Evolutionary conservation across 2,888 invertebrate species (phyloP), one percentile per base, ranked within the genome.

Genomic region (Chalcosyrphus nemorum): DNA sequence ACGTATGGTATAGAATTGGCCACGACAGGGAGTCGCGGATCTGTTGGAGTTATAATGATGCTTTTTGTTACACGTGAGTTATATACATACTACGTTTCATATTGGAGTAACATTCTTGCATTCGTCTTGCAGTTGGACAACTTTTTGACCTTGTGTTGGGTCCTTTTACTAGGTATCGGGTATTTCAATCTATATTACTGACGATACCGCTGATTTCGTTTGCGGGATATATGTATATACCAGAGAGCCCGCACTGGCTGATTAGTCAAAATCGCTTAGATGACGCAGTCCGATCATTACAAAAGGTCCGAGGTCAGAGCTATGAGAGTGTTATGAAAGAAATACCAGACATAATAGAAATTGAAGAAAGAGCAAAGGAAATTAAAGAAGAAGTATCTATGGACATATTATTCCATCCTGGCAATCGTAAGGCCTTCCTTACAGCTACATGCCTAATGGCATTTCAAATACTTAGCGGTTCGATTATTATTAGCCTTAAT

Each of bases 1-100:
- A 95, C 97, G 94, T 98, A 97, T 91, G 94, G 97, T 78, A 96
- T 96, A 27, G 97, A 98, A 91, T 95, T 97, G 52, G 94, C 97
- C 2, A 95, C 96, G 86, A 94, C 95, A 75, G 94, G 95, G 27
- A 94, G 95, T n/a, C 93, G 98, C 86, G 97, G 97, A 0, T 94
- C 95, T 0, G 92, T 97, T 0, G 97, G 97, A 0, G 95, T 97
- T 0, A 94, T 96, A 77, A 94, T 97, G 87, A 96, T 96, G 88
- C 92, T 94, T 38, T 95, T 96, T 91, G 74, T 80, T 72, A 80
- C 74, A 21, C 38, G 80, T 80, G 3, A 38, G 56, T 41, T 32
- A 6, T 24, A 4, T 94, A 24, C 2, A 4, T 24, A 4, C 4
- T 24, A 24, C 4, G 24, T 24, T 24, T 24, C n/a, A n/a, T n/a